phyloP scores from a whole-genome alignment of 2,888 invertebrate species.

The Osmoderma eremita region DNA sequence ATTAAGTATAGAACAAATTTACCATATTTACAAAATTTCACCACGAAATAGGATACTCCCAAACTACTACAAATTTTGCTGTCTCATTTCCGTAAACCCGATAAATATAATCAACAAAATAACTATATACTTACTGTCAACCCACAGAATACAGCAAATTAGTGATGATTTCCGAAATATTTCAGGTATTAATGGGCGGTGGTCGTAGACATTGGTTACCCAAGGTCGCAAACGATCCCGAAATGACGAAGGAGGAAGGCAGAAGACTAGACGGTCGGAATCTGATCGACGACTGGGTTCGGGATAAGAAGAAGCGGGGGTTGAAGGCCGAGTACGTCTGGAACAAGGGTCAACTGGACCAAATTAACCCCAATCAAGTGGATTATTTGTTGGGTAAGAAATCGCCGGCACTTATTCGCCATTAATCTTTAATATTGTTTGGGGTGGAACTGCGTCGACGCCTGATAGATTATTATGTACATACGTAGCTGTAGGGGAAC shows the following conservation, averaged over 20 bases:
- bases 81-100: too few relatives aligned
- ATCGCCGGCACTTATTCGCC: conserved; percentile 25
- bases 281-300: conserved; percentile 82
- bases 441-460: conserved; percentile 4
- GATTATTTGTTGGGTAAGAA: conserved; percentile 79
- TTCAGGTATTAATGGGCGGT: conserved; percentile 81
- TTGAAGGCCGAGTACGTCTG: conserved; percentile 79
- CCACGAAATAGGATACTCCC: too few relatives aligned
- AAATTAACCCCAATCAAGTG: conserved; percentile 74
- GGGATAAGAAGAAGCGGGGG: conserved; percentile 76
- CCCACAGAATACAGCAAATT: not conserved
- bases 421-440: conserved; percentile 36
- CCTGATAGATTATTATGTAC: conserved; percentile 1
- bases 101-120: too few relatives aligned
- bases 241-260: conserved; percentile 76
- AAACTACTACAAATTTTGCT: too few relatives aligned
- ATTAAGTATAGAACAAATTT: too few relatives aligned
- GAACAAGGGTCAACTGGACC: conserved; percentile 77
- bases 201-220: conserved; percentile 81
- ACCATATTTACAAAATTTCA: too few relatives aligned
- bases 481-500: not conserved
- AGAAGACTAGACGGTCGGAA: conserved; percentile 80
- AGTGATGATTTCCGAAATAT: conserved; percentile 29
- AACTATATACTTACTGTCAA: too few relatives aligned
- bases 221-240: conserved; percentile 76